Base-by-base conservation (phyloP, 1,140 invertebrate genomes). In the Pteromalus puparum region DNA sequence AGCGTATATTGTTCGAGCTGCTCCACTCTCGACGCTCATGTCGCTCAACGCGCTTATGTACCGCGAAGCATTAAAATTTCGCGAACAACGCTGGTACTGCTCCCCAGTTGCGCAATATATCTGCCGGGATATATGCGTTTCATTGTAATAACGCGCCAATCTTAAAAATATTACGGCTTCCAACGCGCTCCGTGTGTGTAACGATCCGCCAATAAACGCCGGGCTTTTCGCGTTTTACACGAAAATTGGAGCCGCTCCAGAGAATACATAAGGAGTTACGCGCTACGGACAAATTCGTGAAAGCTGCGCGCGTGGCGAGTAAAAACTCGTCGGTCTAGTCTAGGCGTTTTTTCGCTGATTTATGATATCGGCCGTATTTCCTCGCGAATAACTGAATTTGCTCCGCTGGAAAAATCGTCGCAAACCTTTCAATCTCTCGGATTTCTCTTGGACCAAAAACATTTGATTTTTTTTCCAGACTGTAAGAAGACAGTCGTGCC, bases 221-320 rank as follows among this genome's bases (percentile, higher is more conserved):
- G 0, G 1, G 38, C 28, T 28, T 77, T 77, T 77, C 53, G 53
- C 18, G 7, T 53, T 28, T 77, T 7, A 21, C 24, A 26, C 4
- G 24, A 77, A 77, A 77, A 77, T 77, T 77, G 48, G 75, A 48
- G 46, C 26, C 38, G 15, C 48, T 26, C 48, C 30, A 34, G 30
- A 21, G n/a, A 9, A 13, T 42, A 42, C 6, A 42, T 7, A 42
- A 42, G 38, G 38, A 9, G 46, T 65, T 77, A 77, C 75, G 75
- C 72, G 72, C 12, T 34, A 34, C 12, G 34, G 72, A 77, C 26
- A 48, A 76, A 77, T 61, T 77, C 46, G 75, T 18, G 75, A 77
- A 77, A 77, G 46, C 75, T 61, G 15, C 24, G 24, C 24, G 24
- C 72, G 26, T 15, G 1, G 15, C 10, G 10, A 4, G 1, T 18